Evolutionary conservation across 2,113 vertebrate species (phyloP), one percentile per base, ranked within the genome.

Genomic region (Trichomycterus rosablanca): DNA sequence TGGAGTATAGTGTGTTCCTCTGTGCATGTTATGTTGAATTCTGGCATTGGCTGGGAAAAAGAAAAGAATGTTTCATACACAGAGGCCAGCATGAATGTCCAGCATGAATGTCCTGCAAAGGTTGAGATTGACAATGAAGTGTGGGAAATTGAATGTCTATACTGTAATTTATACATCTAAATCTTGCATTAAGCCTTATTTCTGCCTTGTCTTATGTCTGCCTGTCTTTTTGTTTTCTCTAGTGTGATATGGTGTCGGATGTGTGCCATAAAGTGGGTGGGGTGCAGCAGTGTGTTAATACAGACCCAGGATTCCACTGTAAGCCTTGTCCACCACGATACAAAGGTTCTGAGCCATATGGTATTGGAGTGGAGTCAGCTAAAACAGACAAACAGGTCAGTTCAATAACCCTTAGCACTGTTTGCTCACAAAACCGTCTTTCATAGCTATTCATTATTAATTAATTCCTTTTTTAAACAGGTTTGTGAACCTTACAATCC

Each of bases 401-500:
- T 40, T 56, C 35, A 24, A 16, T 48, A 28, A 15, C 1, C 12
- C 20, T 32, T 34, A 18, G 28, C 19, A 18, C n/a, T 46, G 9
- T 18, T 59, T 64, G 26, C 60, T 62, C 2, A 40, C 12, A 19
- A 23, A 28, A 24, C 12, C 10, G 1, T 19, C 10, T 32, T 19
- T 28, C 23, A 11, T n/a, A n/a, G 18, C 32, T 15, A 30, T 32
- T 12, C n/a, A n/a, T n/a, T n/a, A n/a, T n/a, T 32, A 1, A 11
- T 49, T 59, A 10, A 2, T 1, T 12, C 28, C 35, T 65, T 44
- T 39, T n/a, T 24, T 35, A 37, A 79, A 0, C 39, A 98, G 95
- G 86, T 93, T 51, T 98, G 96, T 71, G 94, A 95, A 64, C 96
- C 94, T 0, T 86, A 95, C 57, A 97, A 98, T 56, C 96, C 95